Conservation (phyloP, 1,140 invertebrate genomes). For the Meteorus sp. region DNA sequence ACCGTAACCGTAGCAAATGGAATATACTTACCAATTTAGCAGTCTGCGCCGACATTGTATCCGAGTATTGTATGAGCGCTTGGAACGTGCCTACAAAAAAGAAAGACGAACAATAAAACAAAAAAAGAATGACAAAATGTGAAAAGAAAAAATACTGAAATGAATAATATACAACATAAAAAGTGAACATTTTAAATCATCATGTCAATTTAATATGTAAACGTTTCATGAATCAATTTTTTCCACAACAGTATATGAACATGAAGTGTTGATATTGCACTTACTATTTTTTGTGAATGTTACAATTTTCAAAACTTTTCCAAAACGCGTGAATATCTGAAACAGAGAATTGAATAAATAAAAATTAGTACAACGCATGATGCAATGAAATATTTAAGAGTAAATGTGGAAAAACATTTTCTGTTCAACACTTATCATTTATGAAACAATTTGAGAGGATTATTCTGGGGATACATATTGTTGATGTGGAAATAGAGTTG, state of each 20-base stretch:
- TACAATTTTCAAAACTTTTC: slow-evolving; percentile 98
- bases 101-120: neutral
- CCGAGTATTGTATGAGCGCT: slow-evolving; percentile 97
- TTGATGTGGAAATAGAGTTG: slow-evolving; percentile 16
- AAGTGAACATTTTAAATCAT: slow-evolving; percentile 2
- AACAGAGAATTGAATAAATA: slow-evolving; percentile 54
- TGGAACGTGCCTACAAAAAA: slow-evolving; percentile 88
- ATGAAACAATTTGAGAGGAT: slow-evolving; percentile 28
- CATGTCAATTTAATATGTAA: neutral
- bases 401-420: too few species aligned
- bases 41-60: slow-evolving; percentile 92
- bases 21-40: slow-evolving; percentile 84
- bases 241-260: neutral
- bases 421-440: slow-evolving; percentile 28
- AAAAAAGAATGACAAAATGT: too few species aligned
- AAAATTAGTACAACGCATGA: too few species aligned
- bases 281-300: slow-evolving; percentile 99
- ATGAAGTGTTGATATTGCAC: slow-evolving; percentile 54
- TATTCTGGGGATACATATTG: neutral
- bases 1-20: slow-evolving; percentile 9
- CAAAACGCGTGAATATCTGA: slow-evolving; percentile 96
- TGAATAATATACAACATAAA: neutral
- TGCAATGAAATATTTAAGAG: too few species aligned
- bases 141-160: neutral
- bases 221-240: too few species aligned